Evolutionary conservation across 2,113 vertebrate species (phyloP).

Genomic region (Malurus elegans): DNA sequence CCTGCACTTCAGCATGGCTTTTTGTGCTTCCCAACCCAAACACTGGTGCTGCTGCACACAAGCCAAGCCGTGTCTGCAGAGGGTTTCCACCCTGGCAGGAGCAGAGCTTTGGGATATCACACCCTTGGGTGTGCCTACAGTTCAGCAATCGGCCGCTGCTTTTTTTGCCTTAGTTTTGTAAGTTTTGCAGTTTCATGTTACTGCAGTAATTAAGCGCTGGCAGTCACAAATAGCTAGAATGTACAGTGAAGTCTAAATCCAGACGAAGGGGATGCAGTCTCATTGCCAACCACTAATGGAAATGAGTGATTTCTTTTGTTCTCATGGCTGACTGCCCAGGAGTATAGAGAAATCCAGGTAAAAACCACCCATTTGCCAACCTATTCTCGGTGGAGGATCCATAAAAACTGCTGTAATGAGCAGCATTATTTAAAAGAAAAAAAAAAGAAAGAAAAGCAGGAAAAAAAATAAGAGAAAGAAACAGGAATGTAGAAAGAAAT

Average conservation of each 20-base stretch:
- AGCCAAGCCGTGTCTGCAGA: background rate
- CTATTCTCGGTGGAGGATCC: background rate
- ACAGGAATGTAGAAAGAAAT: background rate
- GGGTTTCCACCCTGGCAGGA: background rate
- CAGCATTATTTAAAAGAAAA: background rate
- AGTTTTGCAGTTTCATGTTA: conserved; percentile 36
- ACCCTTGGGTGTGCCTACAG: background rate
- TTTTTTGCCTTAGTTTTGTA: background rate
- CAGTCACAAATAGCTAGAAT: conserved; percentile 36
- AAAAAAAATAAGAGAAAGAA: background rate
- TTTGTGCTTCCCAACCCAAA: background rate
- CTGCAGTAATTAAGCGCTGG: conserved; percentile 61
- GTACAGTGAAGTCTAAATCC: conserved; percentile 35
- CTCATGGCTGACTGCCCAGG: conserved; percentile 50
- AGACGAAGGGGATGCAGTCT: conserved; percentile 5
- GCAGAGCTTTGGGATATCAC: background rate
- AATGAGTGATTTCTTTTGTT: conserved; percentile 61
- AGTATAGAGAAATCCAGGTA: conserved; percentile 40
- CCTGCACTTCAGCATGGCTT: background rate
- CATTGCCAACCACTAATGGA: conserved; percentile 62
- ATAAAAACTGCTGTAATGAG: background rate
- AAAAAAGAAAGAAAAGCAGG: background rate
- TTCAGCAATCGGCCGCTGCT: background rate
- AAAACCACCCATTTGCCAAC: conserved; percentile 25
- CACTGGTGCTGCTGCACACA: accelerated